phyloP scores from a whole-genome alignment of 2,888 invertebrate genomes.

The Noctua fimbriata region DNA sequence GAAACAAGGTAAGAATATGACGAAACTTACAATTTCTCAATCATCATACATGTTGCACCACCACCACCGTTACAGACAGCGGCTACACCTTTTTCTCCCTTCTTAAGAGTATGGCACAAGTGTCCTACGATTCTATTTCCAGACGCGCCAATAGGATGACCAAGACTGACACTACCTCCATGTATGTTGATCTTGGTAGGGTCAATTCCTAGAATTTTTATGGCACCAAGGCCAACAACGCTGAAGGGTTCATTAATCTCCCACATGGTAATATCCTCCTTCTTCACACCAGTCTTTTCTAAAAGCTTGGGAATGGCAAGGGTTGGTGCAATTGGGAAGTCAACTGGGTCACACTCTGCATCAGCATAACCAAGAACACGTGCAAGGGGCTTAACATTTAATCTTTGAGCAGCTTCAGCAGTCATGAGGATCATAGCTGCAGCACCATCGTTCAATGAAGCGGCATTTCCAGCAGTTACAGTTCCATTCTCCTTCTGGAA shows the following conservation, averaged over 20 bases:
- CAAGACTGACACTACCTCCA: slow-evolving; percentile 99
- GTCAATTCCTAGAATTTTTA: slow-evolving; percentile 96
- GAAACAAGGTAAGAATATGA: slow-evolving; percentile 55
- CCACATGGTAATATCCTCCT: slow-evolving; percentile 97
- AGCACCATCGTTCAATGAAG: slow-evolving; percentile 99
- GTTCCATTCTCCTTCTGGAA: slow-evolving; percentile 98
- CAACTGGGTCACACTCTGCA: slow-evolving; percentile 98
- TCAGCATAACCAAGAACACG: slow-evolving; percentile 97
- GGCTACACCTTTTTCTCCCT: slow-evolving; percentile 98
- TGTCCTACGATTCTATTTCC: slow-evolving; percentile 98
- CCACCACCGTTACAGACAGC: slow-evolving; percentile 99
- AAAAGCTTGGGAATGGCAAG: slow-evolving; percentile 97
- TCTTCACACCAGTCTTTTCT: slow-evolving; percentile 94
- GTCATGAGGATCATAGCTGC: slow-evolving; percentile 97
- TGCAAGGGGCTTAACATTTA: slow-evolving; percentile 96
- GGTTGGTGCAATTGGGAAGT: slow-evolving; percentile 99
- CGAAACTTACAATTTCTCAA: slow-evolving; percentile 96
- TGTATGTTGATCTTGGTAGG: slow-evolving; percentile 97
- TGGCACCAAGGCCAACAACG: slow-evolving; percentile 97
- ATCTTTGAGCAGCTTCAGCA: slow-evolving; percentile 92
- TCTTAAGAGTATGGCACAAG: slow-evolving; percentile 96
- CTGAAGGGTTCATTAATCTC: slow-evolving; percentile 99
- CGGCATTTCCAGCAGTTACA: slow-evolving; percentile 99
- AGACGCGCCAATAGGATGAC: slow-evolving; percentile 99
- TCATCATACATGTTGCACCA: slow-evolving; percentile 98